Percentiles rank a stretch among this genome's conserved stretches.
Conservation (phyloP, 2,113 vertebrate species). For the Uria aalge region DNA sequence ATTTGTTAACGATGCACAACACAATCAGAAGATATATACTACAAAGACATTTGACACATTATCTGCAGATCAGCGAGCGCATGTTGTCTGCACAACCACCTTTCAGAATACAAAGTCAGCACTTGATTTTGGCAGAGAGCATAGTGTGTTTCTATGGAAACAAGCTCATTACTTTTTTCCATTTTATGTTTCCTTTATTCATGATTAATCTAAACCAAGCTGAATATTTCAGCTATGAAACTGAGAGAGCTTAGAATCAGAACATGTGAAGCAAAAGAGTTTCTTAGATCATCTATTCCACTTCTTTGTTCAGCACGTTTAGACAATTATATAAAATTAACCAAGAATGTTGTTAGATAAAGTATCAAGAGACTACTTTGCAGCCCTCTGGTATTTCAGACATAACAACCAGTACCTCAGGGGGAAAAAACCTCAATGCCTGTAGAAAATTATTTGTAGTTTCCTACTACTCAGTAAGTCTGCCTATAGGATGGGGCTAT, state of each 20-base stretch:
- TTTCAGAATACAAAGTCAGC: constrained; percentile 38
- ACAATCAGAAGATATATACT: background rate
- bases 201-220: background rate
- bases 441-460: background rate
- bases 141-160: background rate
- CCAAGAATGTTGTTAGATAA: background rate
- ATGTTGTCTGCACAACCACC: background rate
- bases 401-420: background rate
- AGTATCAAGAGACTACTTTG: background rate
- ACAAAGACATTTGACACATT: constrained; percentile 13
- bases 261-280: background rate
- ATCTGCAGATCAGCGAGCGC: background rate
- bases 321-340: background rate
- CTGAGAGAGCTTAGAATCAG: background rate
- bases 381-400: background rate
- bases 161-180: background rate
- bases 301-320: background rate
- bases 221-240: background rate
- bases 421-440: background rate
- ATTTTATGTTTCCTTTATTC: background rate
- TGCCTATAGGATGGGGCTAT: background rate
- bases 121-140: constrained; percentile 6
- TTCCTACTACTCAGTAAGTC: background rate
- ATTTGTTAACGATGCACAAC: background rate
- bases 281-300: background rate